Evolutionary conservation across 2,113 vertebrate genomes (phyloP).

Genomic region (Oreochromis spilurus): DNA sequence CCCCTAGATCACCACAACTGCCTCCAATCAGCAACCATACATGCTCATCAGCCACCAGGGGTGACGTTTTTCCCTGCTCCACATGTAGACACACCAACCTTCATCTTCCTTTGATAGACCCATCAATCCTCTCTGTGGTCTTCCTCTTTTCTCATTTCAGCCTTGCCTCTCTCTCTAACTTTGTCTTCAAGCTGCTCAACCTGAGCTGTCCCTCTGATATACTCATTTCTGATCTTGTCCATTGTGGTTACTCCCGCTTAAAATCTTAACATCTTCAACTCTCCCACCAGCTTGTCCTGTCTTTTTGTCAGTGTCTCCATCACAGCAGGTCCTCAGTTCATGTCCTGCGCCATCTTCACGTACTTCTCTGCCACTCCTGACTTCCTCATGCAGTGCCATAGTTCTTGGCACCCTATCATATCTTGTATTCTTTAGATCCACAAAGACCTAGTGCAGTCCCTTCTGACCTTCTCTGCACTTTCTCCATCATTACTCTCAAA

Average conservation of each 20-base stretch:
- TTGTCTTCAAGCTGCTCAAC: background rate
- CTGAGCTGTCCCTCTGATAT: background rate
- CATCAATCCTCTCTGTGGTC: background rate
- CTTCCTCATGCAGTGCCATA: background rate
- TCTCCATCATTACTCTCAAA: background rate
- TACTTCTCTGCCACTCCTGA: background rate
- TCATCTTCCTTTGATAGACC: background rate
- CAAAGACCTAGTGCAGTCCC: background rate
- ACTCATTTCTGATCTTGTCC: background rate
- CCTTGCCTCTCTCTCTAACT: background rate
- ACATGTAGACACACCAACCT: conserved; percentile 36
- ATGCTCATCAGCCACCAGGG: conserved; percentile 43
- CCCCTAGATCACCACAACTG: conserved; percentile 5
- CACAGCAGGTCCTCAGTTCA: background rate
- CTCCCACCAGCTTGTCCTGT: background rate
- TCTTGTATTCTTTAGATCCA: background rate
- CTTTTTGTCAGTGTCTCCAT: background rate
- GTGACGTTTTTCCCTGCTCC: conserved; percentile 5
- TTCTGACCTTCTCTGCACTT: background rate
- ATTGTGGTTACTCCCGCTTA: background rate
- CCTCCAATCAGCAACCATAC: conserved; percentile 47
- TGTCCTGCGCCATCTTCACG: background rate
- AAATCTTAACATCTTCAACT: background rate
- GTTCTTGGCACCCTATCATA: background rate
- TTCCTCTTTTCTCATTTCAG: background rate